A percentile compares a stretch with the other conserved stretches of the same genome.
phyloP scores from a whole-genome alignment of 1,140 invertebrate species.

The Oryzaephilus surinamensis region DNA sequence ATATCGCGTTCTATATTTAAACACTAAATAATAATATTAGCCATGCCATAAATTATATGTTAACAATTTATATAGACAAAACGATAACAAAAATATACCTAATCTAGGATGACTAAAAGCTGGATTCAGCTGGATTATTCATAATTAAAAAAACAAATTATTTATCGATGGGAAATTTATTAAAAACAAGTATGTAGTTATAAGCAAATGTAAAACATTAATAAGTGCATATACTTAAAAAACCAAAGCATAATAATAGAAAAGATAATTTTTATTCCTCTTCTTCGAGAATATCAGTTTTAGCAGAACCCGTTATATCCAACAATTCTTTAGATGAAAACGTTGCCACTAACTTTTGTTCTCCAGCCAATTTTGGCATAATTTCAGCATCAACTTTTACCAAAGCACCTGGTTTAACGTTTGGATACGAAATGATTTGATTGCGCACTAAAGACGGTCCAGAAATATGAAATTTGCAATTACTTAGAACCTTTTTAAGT shows the following conservation, averaged over 20 bases:
- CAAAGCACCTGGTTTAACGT: conserved; percentile 41
- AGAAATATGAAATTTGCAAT: conserved; percentile 56
- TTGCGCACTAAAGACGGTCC: conserved; percentile 53
- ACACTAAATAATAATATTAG: too few species aligned
- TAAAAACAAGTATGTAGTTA: too few species aligned
- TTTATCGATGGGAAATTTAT: too few species aligned
- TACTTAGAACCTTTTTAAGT: conserved; percentile 46
- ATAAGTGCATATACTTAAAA: background rate
- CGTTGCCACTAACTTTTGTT: conserved; percentile 49
- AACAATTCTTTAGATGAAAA: conserved; percentile 54
- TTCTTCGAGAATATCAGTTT: conserved; percentile 20
- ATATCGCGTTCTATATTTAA: too few species aligned
- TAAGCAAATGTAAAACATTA: background rate
- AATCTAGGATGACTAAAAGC: too few species aligned
- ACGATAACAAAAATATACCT: too few species aligned
- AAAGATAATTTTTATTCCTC: conserved; percentile 15
- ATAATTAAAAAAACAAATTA: too few species aligned
- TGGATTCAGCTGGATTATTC: too few species aligned
- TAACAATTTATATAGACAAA: too few species aligned
- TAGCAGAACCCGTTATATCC: conserved; percentile 52
- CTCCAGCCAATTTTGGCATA: conserved; percentile 41
- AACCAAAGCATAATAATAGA: too few species aligned
- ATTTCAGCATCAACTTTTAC: conserved; percentile 44
- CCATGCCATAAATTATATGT: too few species aligned
- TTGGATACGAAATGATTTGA: conserved; percentile 41